Conservation (phyloP, 64 coral and sea anemone genomes). For the Exaiptasia diaphana region DNA sequence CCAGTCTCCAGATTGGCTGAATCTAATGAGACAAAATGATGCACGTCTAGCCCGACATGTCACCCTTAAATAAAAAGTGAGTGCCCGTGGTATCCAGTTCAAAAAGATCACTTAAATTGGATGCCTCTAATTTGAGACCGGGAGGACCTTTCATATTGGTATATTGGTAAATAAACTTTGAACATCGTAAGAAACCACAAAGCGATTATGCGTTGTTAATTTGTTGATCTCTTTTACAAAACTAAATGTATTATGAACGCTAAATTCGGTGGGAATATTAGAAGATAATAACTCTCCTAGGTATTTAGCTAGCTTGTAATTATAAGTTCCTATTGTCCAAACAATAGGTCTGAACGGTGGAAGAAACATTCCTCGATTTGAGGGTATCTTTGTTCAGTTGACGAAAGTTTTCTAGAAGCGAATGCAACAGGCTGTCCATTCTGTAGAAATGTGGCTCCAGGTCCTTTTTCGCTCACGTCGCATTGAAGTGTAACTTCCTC, state of each 20-base stretch:
- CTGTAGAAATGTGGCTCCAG: neutral
- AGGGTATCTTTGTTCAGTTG: neutral
- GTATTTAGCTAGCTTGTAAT: conserved; percentile 21
- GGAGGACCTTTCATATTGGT: too few species aligned
- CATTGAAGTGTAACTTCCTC: neutral
- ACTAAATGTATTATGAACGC: neutral
- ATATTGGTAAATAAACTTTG: conserved; percentile 62
- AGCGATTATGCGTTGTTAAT: neutral
- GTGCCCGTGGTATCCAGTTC: too few species aligned
- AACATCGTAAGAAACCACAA: conserved; percentile 38
- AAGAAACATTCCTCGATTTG: conserved; percentile 24
- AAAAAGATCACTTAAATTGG: too few species aligned
- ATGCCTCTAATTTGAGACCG: too few species aligned
- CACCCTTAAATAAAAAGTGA: too few species aligned
- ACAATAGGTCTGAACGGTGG: neutral
- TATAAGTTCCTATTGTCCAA: conserved; percentile 2
- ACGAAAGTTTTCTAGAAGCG: neutral
- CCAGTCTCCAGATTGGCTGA: too few species aligned
- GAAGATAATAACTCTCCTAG: neutral
- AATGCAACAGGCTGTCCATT: neutral
- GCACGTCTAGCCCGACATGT: too few species aligned
- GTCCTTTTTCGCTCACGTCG: neutral
- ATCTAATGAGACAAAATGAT: too few species aligned
- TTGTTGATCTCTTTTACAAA: conserved; percentile 21
- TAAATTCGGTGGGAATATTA: conserved; percentile 9